Base-by-base conservation (phyloP, 2,797 vertebrate genomes). In the Myripristis murdjan region DNA sequence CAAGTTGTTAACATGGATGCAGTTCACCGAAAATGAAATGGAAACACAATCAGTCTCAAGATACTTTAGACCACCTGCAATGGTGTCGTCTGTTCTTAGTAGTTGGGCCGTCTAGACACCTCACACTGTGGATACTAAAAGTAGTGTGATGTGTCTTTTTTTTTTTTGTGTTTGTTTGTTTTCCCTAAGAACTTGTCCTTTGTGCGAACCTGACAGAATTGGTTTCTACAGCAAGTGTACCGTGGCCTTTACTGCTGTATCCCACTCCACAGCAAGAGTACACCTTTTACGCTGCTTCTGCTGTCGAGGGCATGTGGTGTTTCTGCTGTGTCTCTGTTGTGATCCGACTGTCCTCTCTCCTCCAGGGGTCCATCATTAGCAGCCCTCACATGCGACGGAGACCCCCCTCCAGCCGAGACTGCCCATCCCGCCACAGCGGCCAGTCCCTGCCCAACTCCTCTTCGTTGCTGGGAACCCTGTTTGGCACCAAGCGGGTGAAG, bases 351-450 rank as follows among this genome's bases (percentile, higher is more conserved):
- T 67, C 18, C 31, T 83, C 53, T 92, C 57, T 84, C 35, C 68
- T 83, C 86, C 95, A 99, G 98, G 98, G 97, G 75, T 98, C 98
- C 96, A 97, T 97, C 96, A 98, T 99, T 98, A 99, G 95, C 97
- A 98, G 97, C 77, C 97, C 98, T 87, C 97, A 98, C 94, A 96
- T 95, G 91, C 95, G 96, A 90, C 95, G 95, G 82, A 95, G 97
- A 94, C 88, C 96, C 85, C 94, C 96, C 71, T 96, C 97, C 92
- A 95, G 95, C 91, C 95, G 96, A 82, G 97, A 98, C 93, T 96
- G 96, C 87, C 96, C 97, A 37, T 95, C 97, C 85, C 96, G 97
- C 87, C 84, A 91, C 82, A 91, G 91, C 4, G 87, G 84, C 93
- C 95, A 95, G 92, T 92, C 97, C 58, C 91, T 96, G 91, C 95